phyloP scores from a whole-genome alignment of 2,113 vertebrate species.

The Poecilia latipinna region DNA sequence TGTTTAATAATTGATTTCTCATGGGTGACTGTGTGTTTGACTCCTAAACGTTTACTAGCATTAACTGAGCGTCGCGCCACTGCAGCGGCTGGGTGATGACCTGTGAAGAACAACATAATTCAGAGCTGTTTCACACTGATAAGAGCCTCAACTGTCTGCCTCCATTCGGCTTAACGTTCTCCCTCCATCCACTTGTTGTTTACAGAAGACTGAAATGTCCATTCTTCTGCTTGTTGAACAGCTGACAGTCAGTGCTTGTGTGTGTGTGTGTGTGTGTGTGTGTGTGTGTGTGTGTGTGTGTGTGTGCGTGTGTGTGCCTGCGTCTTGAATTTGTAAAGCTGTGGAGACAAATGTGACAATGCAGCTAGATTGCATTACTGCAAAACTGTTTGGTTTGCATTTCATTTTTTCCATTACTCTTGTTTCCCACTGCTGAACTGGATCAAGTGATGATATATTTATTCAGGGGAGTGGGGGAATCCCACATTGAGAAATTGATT shows the following conservation, averaged over 20 bases:
- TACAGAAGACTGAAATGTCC: slow-evolving; percentile 35
- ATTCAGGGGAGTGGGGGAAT: too few species aligned
- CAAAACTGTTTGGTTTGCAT: neutral
- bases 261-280: neutral
- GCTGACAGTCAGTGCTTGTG: slow-evolving; percentile 6
- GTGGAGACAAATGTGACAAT: neutral
- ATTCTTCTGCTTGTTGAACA: slow-evolving; percentile 33
- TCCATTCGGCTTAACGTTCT: slow-evolving; percentile 38
- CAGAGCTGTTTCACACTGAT: slow-evolving; percentile 52
- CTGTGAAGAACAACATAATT: slow-evolving; percentile 42
- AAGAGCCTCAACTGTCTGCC: slow-evolving; percentile 44
- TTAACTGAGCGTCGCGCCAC: slow-evolving; percentile 23
- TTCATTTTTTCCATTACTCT: too few species aligned
- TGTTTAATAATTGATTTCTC: slow-evolving; percentile 19
- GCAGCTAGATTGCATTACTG: neutral
- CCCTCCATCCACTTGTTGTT: slow-evolving; percentile 31
- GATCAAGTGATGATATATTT: too few species aligned
- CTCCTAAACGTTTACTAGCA: slow-evolving; percentile 19
- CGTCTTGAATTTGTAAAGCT: neutral
- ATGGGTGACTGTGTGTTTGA: slow-evolving; percentile 13
- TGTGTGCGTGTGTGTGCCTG: neutral
- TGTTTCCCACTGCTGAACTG: too few species aligned
- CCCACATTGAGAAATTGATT: too few species aligned
- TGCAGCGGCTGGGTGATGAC: slow-evolving; percentile 35
- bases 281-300: neutral